Percentiles rank a stretch among this genome's conserved stretches.
Conservation (phyloP, 2,113 vertebrate genomes). For the Aplodontia rufa region DNA sequence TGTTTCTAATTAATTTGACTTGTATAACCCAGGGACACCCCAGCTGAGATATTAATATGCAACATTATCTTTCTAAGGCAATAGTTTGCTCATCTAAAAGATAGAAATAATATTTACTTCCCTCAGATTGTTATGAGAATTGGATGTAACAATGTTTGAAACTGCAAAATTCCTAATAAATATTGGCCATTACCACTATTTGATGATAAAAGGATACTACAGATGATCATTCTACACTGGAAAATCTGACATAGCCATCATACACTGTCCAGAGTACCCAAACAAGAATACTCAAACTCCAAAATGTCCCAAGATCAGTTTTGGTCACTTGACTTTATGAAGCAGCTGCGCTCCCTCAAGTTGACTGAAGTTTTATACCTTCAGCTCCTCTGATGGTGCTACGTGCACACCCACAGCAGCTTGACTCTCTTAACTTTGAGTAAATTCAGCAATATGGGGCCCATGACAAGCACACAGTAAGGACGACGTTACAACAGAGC, state of each 20-base stretch:
- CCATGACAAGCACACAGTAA: conserved; percentile 79
- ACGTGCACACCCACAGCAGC: conserved; percentile 63
- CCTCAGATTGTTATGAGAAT: not conserved
- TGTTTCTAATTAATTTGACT: conserved; percentile 2
- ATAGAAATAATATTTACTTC: not conserved
- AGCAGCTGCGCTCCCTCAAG: conserved; percentile 65
- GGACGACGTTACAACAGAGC: conserved; percentile 77
- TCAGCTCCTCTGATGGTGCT: not conserved
- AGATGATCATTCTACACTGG: not conserved
- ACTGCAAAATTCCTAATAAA: not conserved
- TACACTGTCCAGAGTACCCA: not conserved
- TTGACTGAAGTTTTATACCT: conserved; percentile 42
- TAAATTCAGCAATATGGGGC: conserved; percentile 77
- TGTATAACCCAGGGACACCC: not conserved
- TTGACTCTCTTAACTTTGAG: conserved; percentile 79
- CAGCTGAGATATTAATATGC: not conserved
- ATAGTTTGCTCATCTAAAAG: not conserved
- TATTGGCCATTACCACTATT: not conserved
- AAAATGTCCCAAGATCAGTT: not conserved
- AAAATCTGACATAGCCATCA: not conserved
- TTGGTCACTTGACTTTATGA: conserved; percentile 35
- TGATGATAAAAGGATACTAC: not conserved
- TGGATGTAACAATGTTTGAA: not conserved
- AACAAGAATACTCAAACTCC: not conserved
- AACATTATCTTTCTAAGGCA: not conserved